These are phyloP conservation scores for Antheraea pernyi DNA, from an alignment of 1,140 invertebrate species.

Conservation along the genomic window DNA sequence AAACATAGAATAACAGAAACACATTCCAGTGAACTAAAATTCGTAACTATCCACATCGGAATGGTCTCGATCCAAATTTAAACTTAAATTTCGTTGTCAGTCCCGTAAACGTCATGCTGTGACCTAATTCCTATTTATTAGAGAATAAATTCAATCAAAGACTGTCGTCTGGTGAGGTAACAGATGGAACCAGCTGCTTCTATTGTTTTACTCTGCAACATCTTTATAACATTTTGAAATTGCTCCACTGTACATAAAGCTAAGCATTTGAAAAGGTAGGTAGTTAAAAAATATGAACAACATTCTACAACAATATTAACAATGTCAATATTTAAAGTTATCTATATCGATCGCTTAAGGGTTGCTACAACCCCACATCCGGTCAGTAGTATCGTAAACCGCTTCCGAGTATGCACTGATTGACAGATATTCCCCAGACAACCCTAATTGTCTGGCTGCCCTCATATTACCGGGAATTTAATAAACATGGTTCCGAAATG, in stretches of 20 bases:
- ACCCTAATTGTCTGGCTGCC: constrained; percentile 62
- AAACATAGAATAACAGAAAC: neutral
- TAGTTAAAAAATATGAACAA: too few species aligned
- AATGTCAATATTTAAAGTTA: neutral
- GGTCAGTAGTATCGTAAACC: constrained; percentile 42
- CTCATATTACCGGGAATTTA: constrained; percentile 64
- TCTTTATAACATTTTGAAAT: neutral
- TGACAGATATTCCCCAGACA: constrained; percentile 61
- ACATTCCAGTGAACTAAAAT: neutral
- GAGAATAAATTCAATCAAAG: constrained; percentile 7
- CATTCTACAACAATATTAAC: too few species aligned
- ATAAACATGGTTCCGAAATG: constrained; percentile 56
- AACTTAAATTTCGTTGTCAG: constrained; percentile 9
- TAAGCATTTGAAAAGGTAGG: too few species aligned
- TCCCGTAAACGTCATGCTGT: constrained; percentile 1
- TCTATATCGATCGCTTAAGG: constrained; percentile 16
- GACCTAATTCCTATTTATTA: constrained; percentile 8
- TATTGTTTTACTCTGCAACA: neutral
- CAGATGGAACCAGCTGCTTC: neutral
- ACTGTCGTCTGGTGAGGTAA: neutral
- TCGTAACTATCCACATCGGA: neutral
- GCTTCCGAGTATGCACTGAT: constrained; percentile 45
- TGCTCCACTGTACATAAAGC: too few species aligned
- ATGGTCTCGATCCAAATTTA: constrained; percentile 7
- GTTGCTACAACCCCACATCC: constrained; percentile 36